Evolutionary conservation across 1,140 invertebrate genomes (phyloP), one percentile per base, ranked within the genome.

Genomic region (Cotesia glomerata): DNA sequence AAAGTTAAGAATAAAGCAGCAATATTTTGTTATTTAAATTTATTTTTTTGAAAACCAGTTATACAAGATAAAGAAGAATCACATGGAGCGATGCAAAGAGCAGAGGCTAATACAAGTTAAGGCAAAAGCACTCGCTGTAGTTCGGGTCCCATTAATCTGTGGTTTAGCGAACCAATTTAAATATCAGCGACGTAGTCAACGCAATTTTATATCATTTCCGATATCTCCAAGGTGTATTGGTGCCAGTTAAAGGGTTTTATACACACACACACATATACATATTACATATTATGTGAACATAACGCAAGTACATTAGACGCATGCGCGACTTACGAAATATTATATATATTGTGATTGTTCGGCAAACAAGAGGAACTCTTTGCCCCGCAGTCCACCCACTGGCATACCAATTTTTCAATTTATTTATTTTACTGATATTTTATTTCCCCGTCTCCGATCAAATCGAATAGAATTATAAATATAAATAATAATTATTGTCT

Each of bases 151-250:
- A 86, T 87, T 86, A 86, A 86, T 86, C 84, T 83, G 85, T 85
- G 83, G 82, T 86, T 87, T 87, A 86, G 84, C 84, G 83, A 84
- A 87, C 84, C 85, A 87, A 87, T 86, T 86, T 87, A 86, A 86
- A 86, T 86, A 87, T 87, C 84, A 85, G 84, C 84, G 80, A 82
- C 84, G 82, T 79, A 82, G 81, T 86, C 79, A 79, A 86, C 84
- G 85, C 86, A 86, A 87, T 87, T 86, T 87, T 86, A 86, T 86
- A 86, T 86, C 82, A 86, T 86, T 86, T 86, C 84, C 86, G 85
- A 87, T 86, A 85, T 82, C 81, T 80, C 79, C 78, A 76, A 78
- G 75, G 75, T 70, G 84, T 83, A 80, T 85, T 82, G 82, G 82
- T 85, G 81, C 56, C 78, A 82, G 82, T 85, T 84, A 82, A 84